phyloP scores from a whole-genome alignment of 2,888 invertebrate genomes.

The Choreutis nemorana region DNA sequence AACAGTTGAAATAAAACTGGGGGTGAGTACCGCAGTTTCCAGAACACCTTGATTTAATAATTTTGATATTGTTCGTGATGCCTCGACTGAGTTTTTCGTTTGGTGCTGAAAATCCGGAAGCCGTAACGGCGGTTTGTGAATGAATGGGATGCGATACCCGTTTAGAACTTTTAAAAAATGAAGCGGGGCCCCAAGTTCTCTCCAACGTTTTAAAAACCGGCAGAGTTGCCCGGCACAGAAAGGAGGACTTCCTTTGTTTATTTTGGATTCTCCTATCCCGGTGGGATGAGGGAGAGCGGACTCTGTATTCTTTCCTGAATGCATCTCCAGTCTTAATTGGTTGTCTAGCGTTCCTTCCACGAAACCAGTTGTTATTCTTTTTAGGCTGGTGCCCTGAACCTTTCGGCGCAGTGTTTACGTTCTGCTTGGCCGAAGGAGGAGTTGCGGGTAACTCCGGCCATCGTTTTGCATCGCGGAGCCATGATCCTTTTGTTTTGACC shows the following conservation, averaged over 20 bases:
- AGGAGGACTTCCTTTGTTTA: no score
- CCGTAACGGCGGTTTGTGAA: conserved; percentile 9
- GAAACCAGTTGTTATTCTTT: no score
- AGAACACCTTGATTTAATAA: no score
- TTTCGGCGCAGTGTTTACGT: no score
- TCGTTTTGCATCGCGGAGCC: conserved; percentile 3
- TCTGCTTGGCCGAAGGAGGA: no score
- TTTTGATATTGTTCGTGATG: conserved; percentile 8
- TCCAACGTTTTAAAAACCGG: conserved; percentile 8
- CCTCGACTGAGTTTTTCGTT: conserved; percentile 6
- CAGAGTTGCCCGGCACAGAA: conserved; percentile 8
- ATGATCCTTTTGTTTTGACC: not conserved
- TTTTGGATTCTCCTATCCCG: no score
- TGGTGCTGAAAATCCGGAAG: conserved; percentile 3
- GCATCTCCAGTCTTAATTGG: no score
- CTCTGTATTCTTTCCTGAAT: no score
- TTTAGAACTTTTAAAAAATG: conserved; percentile 8
- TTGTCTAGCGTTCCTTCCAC: no score
- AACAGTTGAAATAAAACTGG: conserved; percentile 16
- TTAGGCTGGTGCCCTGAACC: no score
- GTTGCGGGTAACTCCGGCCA: no score
- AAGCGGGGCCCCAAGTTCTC: conserved; percentile 7
- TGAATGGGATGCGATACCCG: conserved; percentile 14
- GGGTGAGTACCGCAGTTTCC: conserved; percentile 7
- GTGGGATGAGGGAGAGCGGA: no score